Evolutionary conservation across 1,140 invertebrate species (phyloP).

Genomic region (Cryptotermes secundus): DNA sequence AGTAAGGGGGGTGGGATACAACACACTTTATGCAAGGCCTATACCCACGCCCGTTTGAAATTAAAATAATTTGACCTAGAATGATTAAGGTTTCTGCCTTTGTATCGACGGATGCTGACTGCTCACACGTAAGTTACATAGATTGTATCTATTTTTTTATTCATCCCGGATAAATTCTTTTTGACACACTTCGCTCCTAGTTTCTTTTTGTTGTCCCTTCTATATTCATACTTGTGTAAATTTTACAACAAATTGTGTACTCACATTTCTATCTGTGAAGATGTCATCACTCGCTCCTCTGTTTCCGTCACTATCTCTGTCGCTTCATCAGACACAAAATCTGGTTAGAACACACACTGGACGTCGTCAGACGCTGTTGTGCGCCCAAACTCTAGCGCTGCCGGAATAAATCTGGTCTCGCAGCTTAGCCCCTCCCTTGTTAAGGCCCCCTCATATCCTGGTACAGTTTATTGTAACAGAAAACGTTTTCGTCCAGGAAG

Average conservation of each 20-base stretch:
- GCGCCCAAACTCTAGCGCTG: not conserved
- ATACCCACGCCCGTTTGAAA: too few relatives aligned
- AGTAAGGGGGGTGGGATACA: too few relatives aligned
- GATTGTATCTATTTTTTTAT: too few relatives aligned
- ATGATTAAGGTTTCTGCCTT: too few relatives aligned
- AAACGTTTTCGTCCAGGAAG: constrained; percentile 34
- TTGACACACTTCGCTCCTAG: too few relatives aligned
- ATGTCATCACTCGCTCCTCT: not conserved
- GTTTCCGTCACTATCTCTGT: not conserved
- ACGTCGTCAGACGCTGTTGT: not conserved
- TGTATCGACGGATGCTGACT: too few relatives aligned
- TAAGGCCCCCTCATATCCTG: constrained; percentile 1
- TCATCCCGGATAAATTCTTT: too few relatives aligned
- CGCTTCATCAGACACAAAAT: not conserved
- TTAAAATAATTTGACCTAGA: too few relatives aligned
- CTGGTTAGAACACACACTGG: not conserved
- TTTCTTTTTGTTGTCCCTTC: too few relatives aligned
- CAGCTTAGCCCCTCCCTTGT: not conserved
- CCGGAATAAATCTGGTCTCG: not conserved
- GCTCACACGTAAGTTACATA: too few relatives aligned
- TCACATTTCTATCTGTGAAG: not conserved
- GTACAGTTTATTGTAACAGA: not conserved
- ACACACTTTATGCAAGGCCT: too few relatives aligned
- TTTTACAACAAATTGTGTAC: not conserved
- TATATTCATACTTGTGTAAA: too few relatives aligned